Evolutionary conservation across 2,113 vertebrate species (phyloP).

Genomic region (Paradoxurus hermaphroditus): DNA sequence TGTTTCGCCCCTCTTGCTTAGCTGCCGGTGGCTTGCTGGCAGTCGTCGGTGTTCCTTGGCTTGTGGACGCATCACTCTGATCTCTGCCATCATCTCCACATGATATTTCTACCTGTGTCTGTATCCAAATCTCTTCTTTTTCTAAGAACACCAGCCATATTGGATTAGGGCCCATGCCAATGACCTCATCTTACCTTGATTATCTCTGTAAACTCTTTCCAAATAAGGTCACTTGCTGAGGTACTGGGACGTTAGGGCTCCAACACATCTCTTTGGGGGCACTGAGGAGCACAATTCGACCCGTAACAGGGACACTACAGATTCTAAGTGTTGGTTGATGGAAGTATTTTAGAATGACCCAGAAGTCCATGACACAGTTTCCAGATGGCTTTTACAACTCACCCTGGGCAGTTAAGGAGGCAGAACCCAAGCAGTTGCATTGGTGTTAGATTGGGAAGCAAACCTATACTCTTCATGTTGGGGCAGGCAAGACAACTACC

Average conservation of each 20-base stretch:
- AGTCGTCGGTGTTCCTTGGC: rapidly evolving
- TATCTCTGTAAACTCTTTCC: not conserved
- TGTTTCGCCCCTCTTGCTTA: too few species aligned
- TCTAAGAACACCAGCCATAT: not conserved
- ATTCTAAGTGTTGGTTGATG: not conserved
- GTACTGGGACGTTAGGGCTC: not conserved
- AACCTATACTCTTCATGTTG: not conserved
- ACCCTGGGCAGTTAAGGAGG: not conserved
- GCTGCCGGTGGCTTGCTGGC: too few species aligned
- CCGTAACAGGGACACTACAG: not conserved
- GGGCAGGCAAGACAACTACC: not conserved
- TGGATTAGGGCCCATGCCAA: not conserved
- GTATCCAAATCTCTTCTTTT: too few species aligned
- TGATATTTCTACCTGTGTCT: not conserved
- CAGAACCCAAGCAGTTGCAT: not conserved
- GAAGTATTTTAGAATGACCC: not conserved
- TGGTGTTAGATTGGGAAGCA: not conserved
- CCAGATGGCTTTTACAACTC: not conserved
- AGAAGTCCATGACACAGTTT: not conserved
- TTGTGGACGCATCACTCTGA: not conserved
- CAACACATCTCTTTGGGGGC: not conserved
- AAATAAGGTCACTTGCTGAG: not conserved
- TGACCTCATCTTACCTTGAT: not conserved
- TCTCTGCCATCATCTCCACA: not conserved
- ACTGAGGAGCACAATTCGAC: not conserved